Conservation (phyloP, 2,888 invertebrate species). For the Drosophila kanekoi region DNA sequence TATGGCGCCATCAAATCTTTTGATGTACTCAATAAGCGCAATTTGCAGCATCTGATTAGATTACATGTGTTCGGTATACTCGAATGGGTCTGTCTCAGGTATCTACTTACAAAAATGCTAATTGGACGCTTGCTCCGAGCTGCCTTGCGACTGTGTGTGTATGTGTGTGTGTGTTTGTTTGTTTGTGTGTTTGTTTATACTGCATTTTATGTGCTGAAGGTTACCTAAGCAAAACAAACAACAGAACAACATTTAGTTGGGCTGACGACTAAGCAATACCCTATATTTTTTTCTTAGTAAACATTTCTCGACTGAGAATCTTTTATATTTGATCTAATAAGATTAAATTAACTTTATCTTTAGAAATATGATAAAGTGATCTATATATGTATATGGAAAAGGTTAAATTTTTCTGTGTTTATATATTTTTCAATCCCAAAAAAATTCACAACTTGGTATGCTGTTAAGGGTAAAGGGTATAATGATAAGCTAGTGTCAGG, state of each 20-base stretch:
- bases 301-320: too few species aligned
- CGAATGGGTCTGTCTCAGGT: constrained; percentile 21
- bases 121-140: constrained; percentile 41
- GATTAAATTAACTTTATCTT: too few species aligned
- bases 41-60: constrained; percentile 62
- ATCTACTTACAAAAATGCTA: constrained; percentile 60
- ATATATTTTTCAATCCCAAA: neutral
- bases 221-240: constrained; percentile 24
- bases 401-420: too few species aligned
- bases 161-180: neutral
- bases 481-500: too few species aligned
- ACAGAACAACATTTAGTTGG: neutral
- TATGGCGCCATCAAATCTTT: constrained; percentile 55
- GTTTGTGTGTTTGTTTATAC: constrained; percentile 15
- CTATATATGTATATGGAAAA: too few species aligned
- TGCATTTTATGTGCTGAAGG: constrained; percentile 31
- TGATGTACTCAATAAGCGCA: constrained; percentile 62
- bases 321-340: too few species aligned
- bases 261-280: neutral
- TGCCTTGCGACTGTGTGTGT: neutral
- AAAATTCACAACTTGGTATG: neutral
- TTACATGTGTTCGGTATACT: constrained; percentile 49
- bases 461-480: neutral
- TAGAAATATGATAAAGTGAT: too few species aligned
- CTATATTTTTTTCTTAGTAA: neutral